Percentiles rank a stretch among this genome's conserved stretches.
These are phyloP conservation scores for Mycteria americana DNA, from an alignment of 2,797 vertebrate species.

Conservation along the genomic window DNA sequence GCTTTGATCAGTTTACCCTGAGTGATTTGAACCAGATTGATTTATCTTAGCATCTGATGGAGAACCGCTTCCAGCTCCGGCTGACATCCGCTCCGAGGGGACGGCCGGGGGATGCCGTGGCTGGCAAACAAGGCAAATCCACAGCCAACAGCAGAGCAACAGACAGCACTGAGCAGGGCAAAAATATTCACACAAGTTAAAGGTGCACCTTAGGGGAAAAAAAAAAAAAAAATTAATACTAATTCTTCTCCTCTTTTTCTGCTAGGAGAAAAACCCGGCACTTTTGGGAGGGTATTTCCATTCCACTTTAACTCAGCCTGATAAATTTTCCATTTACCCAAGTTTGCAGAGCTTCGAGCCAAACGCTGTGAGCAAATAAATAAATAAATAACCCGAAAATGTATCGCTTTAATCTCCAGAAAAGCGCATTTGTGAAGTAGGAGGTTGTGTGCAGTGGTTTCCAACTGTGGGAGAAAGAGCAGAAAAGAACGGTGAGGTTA, in stretches of 20 bases:
- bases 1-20: background rate
- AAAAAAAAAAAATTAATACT: background rate
- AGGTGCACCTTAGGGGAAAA: background rate
- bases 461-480: background rate
- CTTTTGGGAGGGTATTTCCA: background rate
- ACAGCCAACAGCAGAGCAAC: constrained; percentile 44
- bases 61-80: background rate
- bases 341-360: background rate
- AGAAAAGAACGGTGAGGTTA: background rate
- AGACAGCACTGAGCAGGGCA: background rate
- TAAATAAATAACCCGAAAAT: background rate
- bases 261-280: background rate
- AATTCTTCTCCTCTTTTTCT: background rate
- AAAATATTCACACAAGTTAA: background rate
- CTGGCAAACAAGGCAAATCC: constrained; percentile 36
- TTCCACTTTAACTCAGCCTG: background rate
- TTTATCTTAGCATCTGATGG: background rate
- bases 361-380: background rate
- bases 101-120: background rate
- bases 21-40: background rate
- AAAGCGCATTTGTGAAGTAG: background rate
- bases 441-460: background rate
- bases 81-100: background rate
- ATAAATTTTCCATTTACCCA: background rate
- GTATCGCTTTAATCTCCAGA: background rate